Base-by-base conservation (phyloP, 1,140 invertebrate species). In the Probaryconus sp. region DNA sequence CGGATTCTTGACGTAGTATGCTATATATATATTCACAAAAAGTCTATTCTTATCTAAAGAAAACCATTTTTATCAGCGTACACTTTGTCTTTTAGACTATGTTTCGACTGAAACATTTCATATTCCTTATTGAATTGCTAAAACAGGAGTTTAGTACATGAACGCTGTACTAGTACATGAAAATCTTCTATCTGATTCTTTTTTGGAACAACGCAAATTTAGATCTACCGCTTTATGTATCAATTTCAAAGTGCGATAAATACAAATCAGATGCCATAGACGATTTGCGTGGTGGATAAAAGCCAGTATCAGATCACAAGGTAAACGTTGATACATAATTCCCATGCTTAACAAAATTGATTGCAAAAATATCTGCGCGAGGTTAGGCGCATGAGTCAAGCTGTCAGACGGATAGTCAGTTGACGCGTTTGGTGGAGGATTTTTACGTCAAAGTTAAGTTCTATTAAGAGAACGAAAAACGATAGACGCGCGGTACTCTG, bases 401-500 rank as follows among this genome's bases (percentile, higher is more conserved):
- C 70, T 72, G 64, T 79, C 69, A 63, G 45, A 18, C 13, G 16
- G 53, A 37, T 56, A 37, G 26, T 50, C 24, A 24, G 64, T 73
- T 75, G 73, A 70, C 77, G 56, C 42, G 55, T 71, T 74, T 63
- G 58, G 73, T 58, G 71, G 26, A 68, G 21, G 33, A 69, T 63
- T 70, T 58, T 70, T 61, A 75, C 65, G 28, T 33, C 51, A 48
- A 43, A 33, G 45, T 45, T 53, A 56, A 55, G 72, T 86, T 85
- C 83, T 85, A 87, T 87, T 86, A 87, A 84, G 83, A 85, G 76
- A 72, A 72, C 53, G 79, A 79, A 81, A n/a, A 73, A 82, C 68
- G 76, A 56, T 80, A 78, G 82, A 79, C 76, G 69, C 76, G 69
- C 79, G 70, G 75, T 78, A 73, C 65, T 64, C 80, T 79, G 81